phyloP scores from a whole-genome alignment of 2,113 vertebrate species.

The Meles meles region DNA sequence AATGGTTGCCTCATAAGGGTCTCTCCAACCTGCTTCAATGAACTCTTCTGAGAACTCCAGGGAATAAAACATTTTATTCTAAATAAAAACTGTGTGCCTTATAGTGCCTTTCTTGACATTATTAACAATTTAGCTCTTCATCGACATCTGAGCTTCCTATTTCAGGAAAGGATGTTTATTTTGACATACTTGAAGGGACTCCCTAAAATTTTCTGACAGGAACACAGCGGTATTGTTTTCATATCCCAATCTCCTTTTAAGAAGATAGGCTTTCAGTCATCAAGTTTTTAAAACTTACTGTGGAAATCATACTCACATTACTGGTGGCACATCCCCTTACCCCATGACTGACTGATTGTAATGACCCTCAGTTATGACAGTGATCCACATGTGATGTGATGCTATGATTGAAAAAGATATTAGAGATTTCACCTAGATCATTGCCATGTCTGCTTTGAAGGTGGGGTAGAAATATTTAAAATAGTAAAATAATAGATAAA shows the following conservation, averaged over 20 bases:
- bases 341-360: neutral
- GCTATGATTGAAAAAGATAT: neutral
- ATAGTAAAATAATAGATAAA: neutral
- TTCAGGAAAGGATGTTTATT: neutral
- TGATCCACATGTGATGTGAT: neutral
- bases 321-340: rapidly evolving
- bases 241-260: neutral
- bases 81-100: neutral
- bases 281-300: neutral
- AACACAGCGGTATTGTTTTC: neutral
- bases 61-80: neutral
- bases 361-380: neutral
- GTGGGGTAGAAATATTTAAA: constrained; percentile 31
- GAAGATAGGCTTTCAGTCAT: neutral
- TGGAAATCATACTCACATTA: neutral
- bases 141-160: neutral
- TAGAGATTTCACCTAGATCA: neutral
- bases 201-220: neutral
- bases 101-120: neutral
- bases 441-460: constrained; percentile 1
- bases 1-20: neutral
- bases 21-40: neutral
- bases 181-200: neutral
- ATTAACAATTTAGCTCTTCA: neutral
- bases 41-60: neutral